A percentile compares a stretch with the other conserved stretches of the same genome.
Evolutionary conservation across 2,797 vertebrate species (phyloP).

Genomic region (Pyrocephalus nanus): DNA sequence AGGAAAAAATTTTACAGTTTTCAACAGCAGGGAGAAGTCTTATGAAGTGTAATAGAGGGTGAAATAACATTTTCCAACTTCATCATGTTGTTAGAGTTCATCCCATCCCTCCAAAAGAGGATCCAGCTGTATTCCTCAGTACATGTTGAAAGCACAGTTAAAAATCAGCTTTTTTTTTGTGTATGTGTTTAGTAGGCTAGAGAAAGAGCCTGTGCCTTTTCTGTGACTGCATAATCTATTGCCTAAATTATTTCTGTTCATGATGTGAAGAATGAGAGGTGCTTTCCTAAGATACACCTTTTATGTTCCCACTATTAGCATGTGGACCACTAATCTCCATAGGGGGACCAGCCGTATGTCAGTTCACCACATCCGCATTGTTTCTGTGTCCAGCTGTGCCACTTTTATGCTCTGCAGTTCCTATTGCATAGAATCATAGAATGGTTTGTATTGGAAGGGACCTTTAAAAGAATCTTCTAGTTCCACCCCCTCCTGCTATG

Average conservation of each 20-base stretch:
- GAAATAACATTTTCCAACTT: constrained; percentile 29
- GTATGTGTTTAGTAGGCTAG: background rate
- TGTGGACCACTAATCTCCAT: background rate
- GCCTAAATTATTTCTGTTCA: background rate
- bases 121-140: background rate
- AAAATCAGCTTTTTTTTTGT: background rate
- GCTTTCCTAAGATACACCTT: background rate
- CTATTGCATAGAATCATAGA: background rate
- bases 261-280: background rate
- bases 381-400: background rate
- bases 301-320: background rate
- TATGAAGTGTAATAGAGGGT: constrained; percentile 28
- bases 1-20: background rate
- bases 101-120: background rate
- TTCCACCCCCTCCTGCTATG: background rate
- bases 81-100: background rate
- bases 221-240: background rate
- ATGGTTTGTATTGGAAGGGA: background rate
- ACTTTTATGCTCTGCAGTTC: background rate
- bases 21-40: background rate
- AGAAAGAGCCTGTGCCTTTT: background rate
- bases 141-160: background rate
- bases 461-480: background rate
- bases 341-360: background rate
- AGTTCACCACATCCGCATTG: background rate